A percentile compares a stretch with the other conserved stretches of the same genome.
These are phyloP conservation scores for Heterochromis multidens DNA, from an alignment of 2,113 vertebrate genomes.

Conservation along the genomic window DNA sequence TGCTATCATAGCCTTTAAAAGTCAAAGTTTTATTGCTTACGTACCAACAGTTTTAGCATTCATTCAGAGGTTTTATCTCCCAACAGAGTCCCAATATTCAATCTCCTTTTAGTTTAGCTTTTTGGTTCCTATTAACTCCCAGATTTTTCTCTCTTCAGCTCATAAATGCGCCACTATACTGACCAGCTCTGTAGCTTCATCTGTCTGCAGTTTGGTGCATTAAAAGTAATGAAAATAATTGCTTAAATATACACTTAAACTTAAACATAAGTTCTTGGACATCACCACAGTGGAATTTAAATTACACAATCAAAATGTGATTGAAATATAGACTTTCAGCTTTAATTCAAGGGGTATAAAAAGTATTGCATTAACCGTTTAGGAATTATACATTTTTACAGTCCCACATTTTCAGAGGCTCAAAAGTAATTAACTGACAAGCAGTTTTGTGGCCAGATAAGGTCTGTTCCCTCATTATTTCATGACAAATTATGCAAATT, in stretches of 20 bases:
- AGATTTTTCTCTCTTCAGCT: neutral
- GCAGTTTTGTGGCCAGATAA: neutral
- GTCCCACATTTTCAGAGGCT: neutral
- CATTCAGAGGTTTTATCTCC: neutral
- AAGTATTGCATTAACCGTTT: neutral
- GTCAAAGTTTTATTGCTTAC: neutral
- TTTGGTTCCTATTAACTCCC: neutral
- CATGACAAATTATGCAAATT: neutral
- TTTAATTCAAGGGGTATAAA: neutral
- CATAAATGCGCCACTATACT: neutral
- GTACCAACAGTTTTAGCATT: neutral
- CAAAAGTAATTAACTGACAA: neutral
- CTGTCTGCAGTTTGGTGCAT: neutral
- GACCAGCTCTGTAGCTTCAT: neutral
- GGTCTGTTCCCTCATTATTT: neutral
- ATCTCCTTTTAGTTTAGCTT: neutral
- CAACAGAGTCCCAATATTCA: neutral
- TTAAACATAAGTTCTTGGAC: neutral
- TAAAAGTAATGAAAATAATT: neutral
- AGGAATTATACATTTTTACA: too few species aligned
- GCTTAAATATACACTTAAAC: neutral
- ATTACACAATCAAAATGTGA: neutral
- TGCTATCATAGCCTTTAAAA: neutral
- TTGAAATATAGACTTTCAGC: neutral
- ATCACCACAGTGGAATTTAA: neutral